Evolutionary conservation across 53 echinoderm and acorn worm species (phyloP), one percentile per base, ranked within the genome.

Genomic region (Actinopyga echinites): DNA sequence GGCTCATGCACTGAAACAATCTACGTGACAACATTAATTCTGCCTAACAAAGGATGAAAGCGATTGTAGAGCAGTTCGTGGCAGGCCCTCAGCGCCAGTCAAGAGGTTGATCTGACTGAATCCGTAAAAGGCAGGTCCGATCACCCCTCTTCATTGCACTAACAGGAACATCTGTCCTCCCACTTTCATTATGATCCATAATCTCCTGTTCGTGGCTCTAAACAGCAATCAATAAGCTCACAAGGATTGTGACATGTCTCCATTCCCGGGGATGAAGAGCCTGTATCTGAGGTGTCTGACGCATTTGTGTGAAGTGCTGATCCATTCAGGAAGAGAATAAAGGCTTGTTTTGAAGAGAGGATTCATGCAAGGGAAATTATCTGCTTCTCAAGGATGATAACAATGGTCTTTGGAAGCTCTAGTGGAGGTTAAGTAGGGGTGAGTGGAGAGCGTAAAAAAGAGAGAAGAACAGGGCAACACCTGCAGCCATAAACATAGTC

Each of bases 121-220:
- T 34, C 68, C 38, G 20, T 38, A 68, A 20, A 68, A 38, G 37
- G 37, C 13, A n/a, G 40, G 34, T 22, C 20, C n/a, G 68, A 68
- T 68, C 68, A 68, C 68, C 35, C 22, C 22, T 21, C 68, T 17
- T 20, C 38, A 34, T 36, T 34, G 37, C 34, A 32, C 38, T 36
- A 68, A 68, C 68, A 68, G 37, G 68, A 36, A 68, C 68, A 68
- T 68, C 68, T 68, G 68, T 68, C 63, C 63, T 68, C 40, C 68
- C 35, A 34, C 68, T 35, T 10, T 22, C 38, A 34, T 68, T 17
- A 38, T 30, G 34, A 68, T 68, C 68, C 35, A 68, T 68, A 68
- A 32, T 34, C 40, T 68, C 32, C 36, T 38, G 10, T 34, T 68
- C 34, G 37, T 7, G 17, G 12, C 31, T 68, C 68, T 38, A 32